Conservation (phyloP, 2,797 vertebrate genomes). For the Steatocranus sp. region DNA sequence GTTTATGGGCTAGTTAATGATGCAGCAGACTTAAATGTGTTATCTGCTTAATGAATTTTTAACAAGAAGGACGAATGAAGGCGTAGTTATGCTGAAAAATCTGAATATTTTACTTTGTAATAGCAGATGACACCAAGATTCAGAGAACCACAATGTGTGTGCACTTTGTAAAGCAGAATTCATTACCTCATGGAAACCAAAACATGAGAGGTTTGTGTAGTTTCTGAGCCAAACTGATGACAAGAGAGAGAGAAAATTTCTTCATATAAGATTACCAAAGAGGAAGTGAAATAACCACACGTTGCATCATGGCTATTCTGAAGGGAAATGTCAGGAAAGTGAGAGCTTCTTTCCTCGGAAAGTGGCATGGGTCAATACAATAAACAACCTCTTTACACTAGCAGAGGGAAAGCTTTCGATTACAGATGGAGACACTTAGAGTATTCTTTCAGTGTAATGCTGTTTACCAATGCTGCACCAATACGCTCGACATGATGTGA, state of each 20-base stretch:
- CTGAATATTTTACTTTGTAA: not conserved
- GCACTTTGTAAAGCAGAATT: not conserved
- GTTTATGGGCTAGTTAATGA: conserved; percentile 1
- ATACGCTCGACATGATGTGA: not conserved
- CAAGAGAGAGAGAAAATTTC: not conserved
- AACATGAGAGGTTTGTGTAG: not conserved
- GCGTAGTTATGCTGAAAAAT: not conserved
- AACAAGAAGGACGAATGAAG: not conserved
- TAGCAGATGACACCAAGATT: not conserved
- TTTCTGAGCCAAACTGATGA: not conserved
- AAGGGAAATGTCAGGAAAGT: not conserved
- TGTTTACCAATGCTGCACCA: accelerated
- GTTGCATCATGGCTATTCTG: too few relatives aligned
- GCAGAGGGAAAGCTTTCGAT: not conserved
- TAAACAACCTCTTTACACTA: not conserved
- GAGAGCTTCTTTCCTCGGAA: not conserved
- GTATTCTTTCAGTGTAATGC: not conserved
- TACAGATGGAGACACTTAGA: not conserved
- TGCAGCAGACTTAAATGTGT: not conserved
- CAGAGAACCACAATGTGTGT: not conserved
- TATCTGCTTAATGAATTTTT: not conserved
- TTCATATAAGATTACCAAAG: not conserved
- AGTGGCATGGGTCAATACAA: not conserved
- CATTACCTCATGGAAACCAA: not conserved
- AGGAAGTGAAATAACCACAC: not conserved